These are phyloP conservation scores for Holocentrus rufus DNA, from an alignment of 2,797 vertebrate species.

Conservation along the genomic window DNA sequence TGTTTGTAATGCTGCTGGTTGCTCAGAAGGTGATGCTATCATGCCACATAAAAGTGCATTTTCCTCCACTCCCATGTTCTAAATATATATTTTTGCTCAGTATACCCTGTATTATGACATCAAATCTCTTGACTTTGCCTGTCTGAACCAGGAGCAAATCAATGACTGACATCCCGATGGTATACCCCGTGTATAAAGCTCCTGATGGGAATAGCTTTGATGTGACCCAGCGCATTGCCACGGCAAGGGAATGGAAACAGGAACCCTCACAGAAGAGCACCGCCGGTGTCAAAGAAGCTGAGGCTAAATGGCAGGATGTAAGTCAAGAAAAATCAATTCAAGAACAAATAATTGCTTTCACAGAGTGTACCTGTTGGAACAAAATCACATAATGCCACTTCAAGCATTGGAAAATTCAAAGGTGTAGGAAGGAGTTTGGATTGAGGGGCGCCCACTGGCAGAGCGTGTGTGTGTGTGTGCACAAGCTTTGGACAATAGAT, in stretches of 20 bases:
- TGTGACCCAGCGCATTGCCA: constrained; percentile 75
- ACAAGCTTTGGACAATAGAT: no score
- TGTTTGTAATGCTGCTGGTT: constrained; percentile 21
- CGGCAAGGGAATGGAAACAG: constrained; percentile 75
- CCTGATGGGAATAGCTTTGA: constrained; percentile 48
- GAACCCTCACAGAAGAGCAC: constrained; percentile 83
- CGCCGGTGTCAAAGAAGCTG: constrained; percentile 84
- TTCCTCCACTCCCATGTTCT: constrained; percentile 5
- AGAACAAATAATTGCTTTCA: background rate
- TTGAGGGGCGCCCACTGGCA: no score
- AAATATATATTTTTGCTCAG: background rate
- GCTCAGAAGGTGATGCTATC: constrained; percentile 14
- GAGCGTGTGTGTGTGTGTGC: no score
- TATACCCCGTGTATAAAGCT: constrained; percentile 59
- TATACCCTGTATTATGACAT: constrained; percentile 24
- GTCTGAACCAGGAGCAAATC: constrained; percentile 90
- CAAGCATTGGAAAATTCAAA: no score
- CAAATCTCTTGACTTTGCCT: constrained; percentile 17
- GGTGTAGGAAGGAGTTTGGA: no score
- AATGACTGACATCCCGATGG: constrained; percentile 82
- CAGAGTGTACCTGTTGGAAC: no score
- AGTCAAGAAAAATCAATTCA: constrained; percentile 56
- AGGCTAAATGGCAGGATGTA: constrained; percentile 95
- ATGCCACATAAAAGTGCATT: background rate
- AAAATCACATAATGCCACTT: no score